phyloP scores from a whole-genome alignment of 2,888 invertebrate species.

The Cryptocephalus primarius region DNA sequence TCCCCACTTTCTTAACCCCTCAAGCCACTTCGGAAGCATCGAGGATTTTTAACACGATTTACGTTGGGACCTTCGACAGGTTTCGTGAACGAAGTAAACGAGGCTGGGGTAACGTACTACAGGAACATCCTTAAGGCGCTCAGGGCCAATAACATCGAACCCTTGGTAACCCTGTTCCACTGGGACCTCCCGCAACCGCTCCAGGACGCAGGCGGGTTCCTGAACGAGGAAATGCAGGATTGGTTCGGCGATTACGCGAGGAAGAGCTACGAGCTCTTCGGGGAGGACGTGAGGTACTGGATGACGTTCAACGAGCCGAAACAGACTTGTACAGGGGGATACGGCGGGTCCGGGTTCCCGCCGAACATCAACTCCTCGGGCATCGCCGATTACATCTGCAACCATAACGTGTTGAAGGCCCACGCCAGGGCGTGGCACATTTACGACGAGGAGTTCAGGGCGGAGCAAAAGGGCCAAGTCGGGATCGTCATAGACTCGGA shows the following conservation, averaged over 20 bases:
- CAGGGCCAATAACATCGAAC: conserved; percentile 41
- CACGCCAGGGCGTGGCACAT: conserved; percentile 52
- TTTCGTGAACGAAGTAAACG: conserved; percentile 51
- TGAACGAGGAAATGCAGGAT: conserved; percentile 8
- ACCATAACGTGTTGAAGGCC: conserved; percentile 50
- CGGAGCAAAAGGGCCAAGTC: conserved; percentile 34
- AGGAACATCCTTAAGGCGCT: conserved; percentile 29
- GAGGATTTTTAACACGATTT: background rate
- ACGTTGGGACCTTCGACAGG: conserved; percentile 31
- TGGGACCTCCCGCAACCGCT: conserved; percentile 46
- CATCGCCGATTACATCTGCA: conserved; percentile 48
- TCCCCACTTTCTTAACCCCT: no score
- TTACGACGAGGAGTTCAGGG: conserved; percentile 45
- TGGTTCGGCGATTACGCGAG: conserved; percentile 46
- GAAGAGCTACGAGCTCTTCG: conserved; percentile 34
- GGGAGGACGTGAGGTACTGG: conserved; percentile 38
- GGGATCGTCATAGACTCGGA: conserved; percentile 37
- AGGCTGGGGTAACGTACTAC: conserved; percentile 47
- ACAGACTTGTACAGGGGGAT: conserved; percentile 27
- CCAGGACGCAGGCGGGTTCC: conserved; percentile 22
- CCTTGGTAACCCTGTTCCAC: conserved; percentile 42
- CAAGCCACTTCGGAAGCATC: no score
- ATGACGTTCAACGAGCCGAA: conserved; percentile 46
- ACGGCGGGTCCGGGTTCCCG: conserved; percentile 31
- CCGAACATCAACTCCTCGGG: conserved; percentile 42